phyloP scores from a whole-genome alignment of 2,888 invertebrate genomes.

The Xylota segnis region DNA sequence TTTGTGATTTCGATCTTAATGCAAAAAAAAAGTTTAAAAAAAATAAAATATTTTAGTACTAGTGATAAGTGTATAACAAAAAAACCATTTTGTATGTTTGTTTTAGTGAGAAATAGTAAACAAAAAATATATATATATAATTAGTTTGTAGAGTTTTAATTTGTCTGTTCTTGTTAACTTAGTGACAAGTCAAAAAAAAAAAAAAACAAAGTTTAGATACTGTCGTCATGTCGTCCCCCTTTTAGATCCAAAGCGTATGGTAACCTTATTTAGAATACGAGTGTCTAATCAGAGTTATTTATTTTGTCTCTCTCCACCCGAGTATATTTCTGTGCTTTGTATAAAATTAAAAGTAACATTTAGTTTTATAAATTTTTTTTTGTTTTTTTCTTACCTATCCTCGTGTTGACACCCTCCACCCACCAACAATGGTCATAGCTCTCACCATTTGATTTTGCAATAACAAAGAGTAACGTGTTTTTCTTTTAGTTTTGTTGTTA shows the following conservation, averaged over 20 bases:
- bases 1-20: constrained; percentile 53
- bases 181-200: constrained; percentile 9
- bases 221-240: constrained; percentile 38
- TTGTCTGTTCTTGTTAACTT: constrained; percentile 25
- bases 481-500: not conserved
- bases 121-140: constrained; percentile 25
- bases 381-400: constrained; percentile 37
- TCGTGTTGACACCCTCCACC: constrained; percentile 56
- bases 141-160: constrained; percentile 51
- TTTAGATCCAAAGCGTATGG: constrained; percentile 35
- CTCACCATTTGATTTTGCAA: constrained; percentile 19
- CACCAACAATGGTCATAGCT: constrained; percentile 41
- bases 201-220: constrained; percentile 11
- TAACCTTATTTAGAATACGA: constrained; percentile 19
- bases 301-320: constrained; percentile 34
- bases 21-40: constrained; percentile 16
- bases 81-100: constrained; percentile 61
- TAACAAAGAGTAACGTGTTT: constrained; percentile 9
- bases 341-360: constrained; percentile 32
- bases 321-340: constrained; percentile 75
- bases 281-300: constrained; percentile 30
- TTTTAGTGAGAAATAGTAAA: constrained; percentile 55
- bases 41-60: constrained; percentile 20
- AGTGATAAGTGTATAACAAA: constrained; percentile 45
- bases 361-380: constrained; percentile 14